Percentiles rank a stretch among this genome's conserved stretches.
Evolutionary conservation across 2,113 vertebrate species (phyloP).

Genomic region (Nycticryphes semicollaris): DNA sequence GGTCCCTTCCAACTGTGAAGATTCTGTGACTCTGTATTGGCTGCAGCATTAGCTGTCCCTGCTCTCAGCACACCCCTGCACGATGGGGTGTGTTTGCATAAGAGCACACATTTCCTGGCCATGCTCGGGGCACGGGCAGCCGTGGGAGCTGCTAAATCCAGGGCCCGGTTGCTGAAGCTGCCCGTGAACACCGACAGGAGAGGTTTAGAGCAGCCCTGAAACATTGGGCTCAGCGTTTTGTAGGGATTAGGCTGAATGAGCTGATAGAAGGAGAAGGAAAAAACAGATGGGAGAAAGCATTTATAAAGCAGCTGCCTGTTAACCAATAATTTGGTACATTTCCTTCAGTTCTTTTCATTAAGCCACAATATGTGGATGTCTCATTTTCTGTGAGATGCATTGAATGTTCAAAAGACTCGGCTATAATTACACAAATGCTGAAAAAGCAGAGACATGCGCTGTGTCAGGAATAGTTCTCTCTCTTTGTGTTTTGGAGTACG

Average conservation of each 20-base stretch:
- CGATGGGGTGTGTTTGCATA: background rate
- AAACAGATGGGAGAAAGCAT: conserved; percentile 44
- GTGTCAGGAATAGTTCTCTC: conserved; percentile 1
- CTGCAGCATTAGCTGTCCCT: background rate
- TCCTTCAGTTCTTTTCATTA: conserved; percentile 61
- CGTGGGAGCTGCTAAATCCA: background rate
- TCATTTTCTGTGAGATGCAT: conserved; percentile 43
- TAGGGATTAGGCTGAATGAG: background rate
- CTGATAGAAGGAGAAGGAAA: conserved; percentile 6
- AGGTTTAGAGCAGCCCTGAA: background rate
- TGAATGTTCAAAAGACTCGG: conserved; percentile 21
- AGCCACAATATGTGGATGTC: conserved; percentile 44
- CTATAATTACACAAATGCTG: conserved; percentile 34
- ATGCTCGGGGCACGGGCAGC: accelerated
- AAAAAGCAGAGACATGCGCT: background rate
- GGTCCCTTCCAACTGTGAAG: too few relatives aligned
- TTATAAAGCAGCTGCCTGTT: conserved; percentile 51
- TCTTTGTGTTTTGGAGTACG: background rate
- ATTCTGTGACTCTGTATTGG: background rate
- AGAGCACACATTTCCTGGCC: background rate
- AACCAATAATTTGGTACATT: conserved; percentile 28
- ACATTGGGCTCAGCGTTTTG: conserved; percentile 21
- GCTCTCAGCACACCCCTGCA: background rate
- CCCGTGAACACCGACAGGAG: background rate
- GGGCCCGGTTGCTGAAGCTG: background rate